A percentile compares a stretch with the other conserved stretches of the same genome.
Conservation (phyloP, 30 jellyfish, hydroid and myxozoan genomes). For the Hydra vulgaris region DNA sequence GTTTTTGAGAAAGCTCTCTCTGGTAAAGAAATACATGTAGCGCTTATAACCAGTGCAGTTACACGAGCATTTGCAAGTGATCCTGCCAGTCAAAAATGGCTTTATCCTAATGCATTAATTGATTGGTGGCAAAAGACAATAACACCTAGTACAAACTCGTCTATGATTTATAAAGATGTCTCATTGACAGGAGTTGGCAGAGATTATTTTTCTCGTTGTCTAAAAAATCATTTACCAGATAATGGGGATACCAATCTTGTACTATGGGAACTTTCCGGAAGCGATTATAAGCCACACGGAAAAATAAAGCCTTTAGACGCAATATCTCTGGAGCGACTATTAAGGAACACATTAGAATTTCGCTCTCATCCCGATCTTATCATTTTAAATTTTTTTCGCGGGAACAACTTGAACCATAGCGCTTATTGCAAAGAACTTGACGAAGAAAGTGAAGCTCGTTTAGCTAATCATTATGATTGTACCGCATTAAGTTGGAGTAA, state of each 20-base stretch:
- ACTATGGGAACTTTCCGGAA: slow-evolving; percentile 67
- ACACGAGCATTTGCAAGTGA: slow-evolving; percentile 54
- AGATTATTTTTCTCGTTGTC: slow-evolving; percentile 48
- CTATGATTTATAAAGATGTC: slow-evolving; percentile 28
- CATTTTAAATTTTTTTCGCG: slow-evolving; percentile 44
- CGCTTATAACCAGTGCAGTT: slow-evolving; percentile 56
- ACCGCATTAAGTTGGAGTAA: slow-evolving; percentile 58
- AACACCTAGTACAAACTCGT: slow-evolving; percentile 45
- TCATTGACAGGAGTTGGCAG: slow-evolving; percentile 64
- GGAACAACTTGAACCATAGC: slow-evolving; percentile 35
- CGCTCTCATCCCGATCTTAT: slow-evolving; percentile 50
- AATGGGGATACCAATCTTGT: slow-evolving; percentile 37
- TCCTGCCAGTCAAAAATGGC: slow-evolving; percentile 43
- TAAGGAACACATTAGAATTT: slow-evolving; percentile 40
- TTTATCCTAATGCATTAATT: slow-evolving; percentile 38
- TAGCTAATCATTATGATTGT: slow-evolving; percentile 52
- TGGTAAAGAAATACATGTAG: slow-evolving; percentile 38
- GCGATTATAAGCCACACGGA: slow-evolving; percentile 37
- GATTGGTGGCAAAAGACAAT: slow-evolving; percentile 65
- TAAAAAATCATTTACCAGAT: slow-evolving; percentile 47
- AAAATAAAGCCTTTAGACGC: slow-evolving; percentile 11
- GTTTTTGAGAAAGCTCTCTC: slow-evolving; percentile 32
- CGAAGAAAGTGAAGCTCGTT: slow-evolving; percentile 34
- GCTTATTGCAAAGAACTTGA: slow-evolving; percentile 62
- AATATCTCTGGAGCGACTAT: slow-evolving; percentile 52